These are phyloP conservation scores for Rhagonycha lutea DNA, from an alignment of 2,888 invertebrate genomes.

Conservation along the genomic window DNA sequence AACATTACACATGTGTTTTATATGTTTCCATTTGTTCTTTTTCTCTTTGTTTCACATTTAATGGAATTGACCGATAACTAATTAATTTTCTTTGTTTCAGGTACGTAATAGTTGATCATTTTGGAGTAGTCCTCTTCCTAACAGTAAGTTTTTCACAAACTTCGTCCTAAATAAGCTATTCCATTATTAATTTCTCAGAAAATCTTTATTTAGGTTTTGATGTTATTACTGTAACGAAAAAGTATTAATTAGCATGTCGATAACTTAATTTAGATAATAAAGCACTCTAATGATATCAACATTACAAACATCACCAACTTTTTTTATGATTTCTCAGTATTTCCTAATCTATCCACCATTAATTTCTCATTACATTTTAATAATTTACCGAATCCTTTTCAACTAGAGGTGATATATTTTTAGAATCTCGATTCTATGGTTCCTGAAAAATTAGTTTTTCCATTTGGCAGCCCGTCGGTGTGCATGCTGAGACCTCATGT, in stretches of 20 bases:
- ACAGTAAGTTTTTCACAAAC: not conserved
- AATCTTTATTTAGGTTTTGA: not conserved
- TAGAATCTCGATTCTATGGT: not conserved
- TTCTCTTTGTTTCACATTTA: not conserved
- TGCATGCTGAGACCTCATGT: not conserved
- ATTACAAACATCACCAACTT: not conserved
- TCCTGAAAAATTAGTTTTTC: not conserved
- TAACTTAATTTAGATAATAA: not conserved
- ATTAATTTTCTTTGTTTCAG: slow-evolving; percentile 12
- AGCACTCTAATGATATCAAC: not conserved
- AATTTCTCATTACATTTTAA: not conserved
- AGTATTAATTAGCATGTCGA: not conserved
- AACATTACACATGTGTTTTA: slow-evolving; percentile 18
- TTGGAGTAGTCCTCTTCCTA: not conserved
- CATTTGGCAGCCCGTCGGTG: not conserved
- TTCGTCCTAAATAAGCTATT: not conserved
- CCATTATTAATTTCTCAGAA: not conserved
- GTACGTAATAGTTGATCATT: slow-evolving; percentile 3
- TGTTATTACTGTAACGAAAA: not conserved
- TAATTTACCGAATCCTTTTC: not conserved
- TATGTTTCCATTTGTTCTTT: not conserved
- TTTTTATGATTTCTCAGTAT: not conserved
- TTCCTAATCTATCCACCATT: not conserved
- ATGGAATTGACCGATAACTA: not conserved
- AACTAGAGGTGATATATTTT: not conserved